Conservation (phyloP, 2,888 invertebrate species). For the Halictus ligatus region DNA sequence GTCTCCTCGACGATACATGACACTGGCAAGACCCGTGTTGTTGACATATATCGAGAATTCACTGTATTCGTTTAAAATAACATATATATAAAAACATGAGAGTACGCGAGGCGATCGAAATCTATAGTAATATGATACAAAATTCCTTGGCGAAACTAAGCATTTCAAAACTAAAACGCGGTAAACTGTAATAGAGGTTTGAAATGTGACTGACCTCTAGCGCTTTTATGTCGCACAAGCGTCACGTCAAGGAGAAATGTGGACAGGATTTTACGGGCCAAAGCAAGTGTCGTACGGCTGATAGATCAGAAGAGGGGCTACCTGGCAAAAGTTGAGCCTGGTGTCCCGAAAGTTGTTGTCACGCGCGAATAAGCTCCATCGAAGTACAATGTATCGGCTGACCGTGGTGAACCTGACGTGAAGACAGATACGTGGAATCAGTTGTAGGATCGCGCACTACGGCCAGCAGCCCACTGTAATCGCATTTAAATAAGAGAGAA, state of each 20-base stretch:
- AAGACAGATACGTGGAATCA: conserved; percentile 43
- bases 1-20: too few relatives aligned
- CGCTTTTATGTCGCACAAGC: conserved; percentile 54
- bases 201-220: conserved; percentile 63
- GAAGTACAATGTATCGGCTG: conserved; percentile 55
- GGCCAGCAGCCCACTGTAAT: conserved; percentile 65
- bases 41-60: too few relatives aligned
- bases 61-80: not conserved
- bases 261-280: conserved; percentile 29
- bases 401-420: conserved; percentile 49
- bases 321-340: conserved; percentile 67
- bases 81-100: conserved; percentile 7
- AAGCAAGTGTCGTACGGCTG: conserved; percentile 40
- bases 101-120: not conserved
- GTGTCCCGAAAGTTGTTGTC: conserved; percentile 69
- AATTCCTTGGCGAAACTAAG: conserved; percentile 14
- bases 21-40: too few relatives aligned
- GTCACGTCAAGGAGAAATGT: conserved; percentile 57
- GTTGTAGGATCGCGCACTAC: conserved; percentile 51
- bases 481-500: conserved; percentile 54
- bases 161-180: conserved; percentile 44
- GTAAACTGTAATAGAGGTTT: conserved; percentile 50
- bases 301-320: conserved; percentile 53
- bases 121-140: conserved; percentile 8
- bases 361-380: conserved; percentile 73